A percentile compares a stretch with the other conserved stretches of the same genome.
phyloP scores from a whole-genome alignment of 1,140 invertebrate species.

The Chrysopa pallens region DNA sequence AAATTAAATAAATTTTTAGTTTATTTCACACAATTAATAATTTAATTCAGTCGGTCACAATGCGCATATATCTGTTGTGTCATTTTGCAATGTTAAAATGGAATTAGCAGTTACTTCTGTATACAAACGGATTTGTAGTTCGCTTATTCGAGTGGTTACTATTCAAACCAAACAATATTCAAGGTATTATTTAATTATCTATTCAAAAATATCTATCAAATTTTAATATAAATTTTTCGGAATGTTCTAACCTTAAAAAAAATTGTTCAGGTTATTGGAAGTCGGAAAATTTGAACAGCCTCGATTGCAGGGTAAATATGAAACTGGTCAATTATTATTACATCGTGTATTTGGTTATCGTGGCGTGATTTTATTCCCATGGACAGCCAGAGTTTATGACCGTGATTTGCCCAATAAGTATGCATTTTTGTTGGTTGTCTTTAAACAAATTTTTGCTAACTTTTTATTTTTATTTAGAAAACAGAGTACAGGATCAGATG shows the following conservation, averaged over 20 bases:
- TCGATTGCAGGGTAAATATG: slow-evolving; percentile 77
- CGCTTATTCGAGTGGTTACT: not conserved
- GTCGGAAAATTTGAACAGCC: slow-evolving; percentile 64
- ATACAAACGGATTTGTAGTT: not conserved
- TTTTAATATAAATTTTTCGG: no score
- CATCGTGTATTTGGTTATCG: slow-evolving; percentile 92
- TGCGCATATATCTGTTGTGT: not conserved
- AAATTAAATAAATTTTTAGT: no score
- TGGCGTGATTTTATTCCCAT: slow-evolving; percentile 89
- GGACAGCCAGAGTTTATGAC: slow-evolving; percentile 87
- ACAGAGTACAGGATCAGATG: slow-evolving; percentile 9
- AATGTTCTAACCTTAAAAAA: not conserved
- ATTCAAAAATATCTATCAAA: not conserved
- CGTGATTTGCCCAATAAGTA: slow-evolving; percentile 48
- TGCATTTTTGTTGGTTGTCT: slow-evolving; percentile 5
- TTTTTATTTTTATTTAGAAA: slow-evolving; percentile 3
- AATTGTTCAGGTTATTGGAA: slow-evolving; percentile 51
- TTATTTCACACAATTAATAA: no score
- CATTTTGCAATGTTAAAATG: not conserved
- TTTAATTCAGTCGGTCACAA: no score
- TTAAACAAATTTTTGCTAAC: no score
- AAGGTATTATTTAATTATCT: not conserved
- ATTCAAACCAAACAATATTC: not conserved
- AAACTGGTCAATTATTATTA: slow-evolving; percentile 87
- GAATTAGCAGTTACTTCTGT: not conserved